Evolutionary conservation across 2,888 invertebrate species (phyloP).

Genomic region (Heliconius ethilla): DNA sequence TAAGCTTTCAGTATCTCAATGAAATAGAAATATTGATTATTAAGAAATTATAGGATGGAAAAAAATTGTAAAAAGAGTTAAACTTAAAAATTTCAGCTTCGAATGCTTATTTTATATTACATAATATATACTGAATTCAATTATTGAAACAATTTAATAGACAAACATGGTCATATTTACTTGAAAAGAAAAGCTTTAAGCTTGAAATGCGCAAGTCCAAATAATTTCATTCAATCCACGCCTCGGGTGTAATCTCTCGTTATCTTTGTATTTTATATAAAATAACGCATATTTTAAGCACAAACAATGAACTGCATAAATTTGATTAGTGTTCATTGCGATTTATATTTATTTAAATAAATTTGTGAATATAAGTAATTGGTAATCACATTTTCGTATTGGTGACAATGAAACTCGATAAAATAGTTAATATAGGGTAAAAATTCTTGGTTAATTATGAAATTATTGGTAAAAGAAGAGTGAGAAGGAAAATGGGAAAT

Average conservation of each 20-base stretch:
- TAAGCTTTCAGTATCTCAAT: not conserved
- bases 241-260: conserved; percentile 62
- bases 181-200: conserved; percentile 27
- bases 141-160: not conserved
- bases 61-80: not conserved
- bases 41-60: not conserved
- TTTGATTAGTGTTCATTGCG: not conserved
- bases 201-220: conserved; percentile 73
- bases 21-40: not conserved
- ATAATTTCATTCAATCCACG: conserved; percentile 78
- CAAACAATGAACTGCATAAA: conserved; percentile 38
- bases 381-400: conserved; percentile 36
- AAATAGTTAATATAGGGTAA: conserved; percentile 40
- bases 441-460: conserved; percentile 60
- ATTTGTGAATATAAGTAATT: not conserved
- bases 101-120: not conserved
- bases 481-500: conserved; percentile 74
- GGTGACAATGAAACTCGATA: conserved; percentile 41
- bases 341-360: conserved; percentile 15
- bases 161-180: not conserved
- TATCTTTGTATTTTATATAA: conserved; percentile 57
- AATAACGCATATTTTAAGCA: conserved; percentile 50
- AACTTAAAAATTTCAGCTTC: not conserved
- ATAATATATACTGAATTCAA: not conserved
- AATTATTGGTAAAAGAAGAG: conserved; percentile 59